A percentile compares a stretch with the other conserved stretches of the same genome.
phyloP scores from a whole-genome alignment of 2,113 vertebrate species.

The Nothocercus julius region DNA sequence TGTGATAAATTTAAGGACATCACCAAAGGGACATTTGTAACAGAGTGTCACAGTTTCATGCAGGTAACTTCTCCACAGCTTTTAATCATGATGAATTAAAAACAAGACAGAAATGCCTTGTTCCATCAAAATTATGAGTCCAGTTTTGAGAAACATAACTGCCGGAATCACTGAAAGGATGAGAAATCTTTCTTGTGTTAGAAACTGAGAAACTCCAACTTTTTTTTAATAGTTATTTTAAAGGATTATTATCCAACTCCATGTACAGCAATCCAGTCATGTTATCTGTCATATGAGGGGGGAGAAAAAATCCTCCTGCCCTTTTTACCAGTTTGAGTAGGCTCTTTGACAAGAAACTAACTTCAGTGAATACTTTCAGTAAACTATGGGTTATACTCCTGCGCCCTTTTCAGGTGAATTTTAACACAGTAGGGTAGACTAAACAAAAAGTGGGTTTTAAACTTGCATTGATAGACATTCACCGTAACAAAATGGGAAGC shows the following conservation, averaged over 20 bases:
- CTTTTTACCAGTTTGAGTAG: not conserved
- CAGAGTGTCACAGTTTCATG: conserved; percentile 92
- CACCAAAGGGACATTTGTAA: conserved; percentile 85
- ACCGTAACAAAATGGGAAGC: not conserved
- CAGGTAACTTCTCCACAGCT: conserved; percentile 76
- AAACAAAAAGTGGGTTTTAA: not conserved
- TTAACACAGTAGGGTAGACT: not conserved
- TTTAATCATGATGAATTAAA: not conserved
- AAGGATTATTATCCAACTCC: not conserved
- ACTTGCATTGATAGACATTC: not conserved
- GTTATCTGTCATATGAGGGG: not conserved
- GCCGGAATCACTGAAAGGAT: not conserved
- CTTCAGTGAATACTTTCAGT: not conserved
- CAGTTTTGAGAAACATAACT: not conserved
- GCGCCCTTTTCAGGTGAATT: not conserved
- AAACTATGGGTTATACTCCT: not conserved
- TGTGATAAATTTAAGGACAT: conserved; percentile 93
- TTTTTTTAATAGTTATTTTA: not conserved
- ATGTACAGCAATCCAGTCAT: not conserved
- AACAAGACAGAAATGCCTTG: not conserved
- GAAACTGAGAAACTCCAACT: not conserved
- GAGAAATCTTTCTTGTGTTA: not conserved
- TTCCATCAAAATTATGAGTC: not conserved
- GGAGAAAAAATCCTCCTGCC: not conserved
- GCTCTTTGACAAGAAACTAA: not conserved